Base-by-base conservation (phyloP, 2,113 vertebrate genomes). In the Sander vitreus region DNA sequence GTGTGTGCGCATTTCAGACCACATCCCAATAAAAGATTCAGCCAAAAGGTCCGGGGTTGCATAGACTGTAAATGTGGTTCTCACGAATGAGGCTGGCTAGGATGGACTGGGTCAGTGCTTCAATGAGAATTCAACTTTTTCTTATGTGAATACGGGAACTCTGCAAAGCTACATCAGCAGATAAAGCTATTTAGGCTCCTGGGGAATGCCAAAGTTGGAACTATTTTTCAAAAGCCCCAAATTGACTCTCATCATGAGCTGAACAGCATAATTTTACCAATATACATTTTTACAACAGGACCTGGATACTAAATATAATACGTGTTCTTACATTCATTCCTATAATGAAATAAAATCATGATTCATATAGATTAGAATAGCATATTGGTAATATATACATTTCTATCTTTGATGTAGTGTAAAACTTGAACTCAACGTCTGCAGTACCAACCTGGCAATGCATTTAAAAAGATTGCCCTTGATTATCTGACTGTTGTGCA, bases 21-120 rank as follows among this genome's bases (percentile, higher is more conserved):
- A 89, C 78, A 83, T 80, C 57, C 86, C 80, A 91, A 88, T 90
- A 85, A 93, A 93, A 88, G 80, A 93, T 83, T 77, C 73, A 87
- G 87, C 86, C 89, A 91, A 85, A 86, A 91, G 88, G 86, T 89
- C 85, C 80, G 43, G 86, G 88, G 87, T 85, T 89, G 82, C 81
- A 76, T 66, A 78, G 83, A 74, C 71, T 78, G 78, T 89, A 87
- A 90, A 88, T 66, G 82, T 74, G 71, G 85, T 93, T 94, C 91
- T 93, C 93, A 93, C 89, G 85, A 78, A 78, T 80, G 54, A 77
- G 82, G 39, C 62, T 58, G 84, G 39, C 70, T 57, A 21, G 66
- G 23, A 64, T 36, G 55, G 68, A 65, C 68, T 67, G 69, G 87
- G 87, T 81, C 87, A 88, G 43, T 67, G 48, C 82, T 86, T 89